A percentile compares a stretch with the other conserved stretches of the same genome.
These are phyloP conservation scores for Limnephilus auricula DNA, from an alignment of 2,888 invertebrate genomes.

Conservation along the genomic window DNA sequence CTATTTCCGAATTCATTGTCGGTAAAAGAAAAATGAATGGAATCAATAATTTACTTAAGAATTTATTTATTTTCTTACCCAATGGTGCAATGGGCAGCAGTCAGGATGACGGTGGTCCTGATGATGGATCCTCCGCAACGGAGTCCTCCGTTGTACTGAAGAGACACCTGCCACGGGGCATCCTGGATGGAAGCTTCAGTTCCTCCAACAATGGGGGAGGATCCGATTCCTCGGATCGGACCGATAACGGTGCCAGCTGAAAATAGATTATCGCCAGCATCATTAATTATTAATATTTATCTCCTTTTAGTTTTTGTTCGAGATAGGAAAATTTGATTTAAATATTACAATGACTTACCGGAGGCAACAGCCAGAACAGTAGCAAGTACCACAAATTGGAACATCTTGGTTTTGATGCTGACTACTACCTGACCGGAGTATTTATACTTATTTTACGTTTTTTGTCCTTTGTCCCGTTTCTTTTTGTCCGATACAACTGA, in stretches of 20 bases:
- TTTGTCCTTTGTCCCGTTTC: no score
- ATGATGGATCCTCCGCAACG: slow-evolving; percentile 73
- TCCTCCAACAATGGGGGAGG: slow-evolving; percentile 73
- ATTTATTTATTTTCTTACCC: slow-evolving; percentile 22
- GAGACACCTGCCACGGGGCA: slow-evolving; percentile 74
- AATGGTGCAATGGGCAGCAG: slow-evolving; percentile 73
- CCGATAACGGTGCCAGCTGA: neutral
- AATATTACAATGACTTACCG: no score
- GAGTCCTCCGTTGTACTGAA: slow-evolving; percentile 70
- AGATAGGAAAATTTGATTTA: no score
- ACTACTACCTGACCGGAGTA: neutral
- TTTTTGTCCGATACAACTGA: no score
- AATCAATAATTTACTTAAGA: no score
- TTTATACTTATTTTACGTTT: no score
- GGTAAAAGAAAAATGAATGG: no score
- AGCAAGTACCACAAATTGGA: slow-evolving; percentile 25
- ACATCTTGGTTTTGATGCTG: slow-evolving; percentile 11
- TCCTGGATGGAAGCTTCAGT: slow-evolving; percentile 72
- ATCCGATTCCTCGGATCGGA: slow-evolving; percentile 21
- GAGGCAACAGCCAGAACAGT: slow-evolving; percentile 8
- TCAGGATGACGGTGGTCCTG: slow-evolving; percentile 70
- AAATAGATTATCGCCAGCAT: no score
- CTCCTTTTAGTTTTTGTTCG: no score
- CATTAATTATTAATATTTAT: no score
- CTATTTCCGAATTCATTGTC: no score